Conservation (phyloP, 1,140 invertebrate species). For the Drosophila santomea region DNA sequence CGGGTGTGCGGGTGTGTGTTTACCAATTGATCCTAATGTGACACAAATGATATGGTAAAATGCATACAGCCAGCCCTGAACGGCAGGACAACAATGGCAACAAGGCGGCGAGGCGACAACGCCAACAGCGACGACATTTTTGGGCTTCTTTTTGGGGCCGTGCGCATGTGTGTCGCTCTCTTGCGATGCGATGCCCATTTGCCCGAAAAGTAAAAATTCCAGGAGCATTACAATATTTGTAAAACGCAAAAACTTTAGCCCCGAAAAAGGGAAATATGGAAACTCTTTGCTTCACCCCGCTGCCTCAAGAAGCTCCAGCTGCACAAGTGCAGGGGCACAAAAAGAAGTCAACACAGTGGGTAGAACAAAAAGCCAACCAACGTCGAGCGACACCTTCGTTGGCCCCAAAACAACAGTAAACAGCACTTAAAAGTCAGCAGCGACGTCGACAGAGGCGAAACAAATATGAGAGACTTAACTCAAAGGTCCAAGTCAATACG, state of each 20-base stretch:
- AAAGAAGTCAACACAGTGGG: constrained; percentile 23
- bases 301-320: constrained; percentile 47
- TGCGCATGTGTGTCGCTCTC: constrained; percentile 54
- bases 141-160: constrained; percentile 68
- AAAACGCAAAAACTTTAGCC: constrained; percentile 69
- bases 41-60: constrained; percentile 84
- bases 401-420: constrained; percentile 82
- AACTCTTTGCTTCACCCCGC: constrained; percentile 38
- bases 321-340: constrained; percentile 17
- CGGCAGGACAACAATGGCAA: constrained; percentile 59
- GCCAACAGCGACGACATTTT: constrained; percentile 68
- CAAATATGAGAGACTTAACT: constrained; percentile 83
- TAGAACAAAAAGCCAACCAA: constrained; percentile 56
- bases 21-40: constrained; percentile 85
- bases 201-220: constrained; percentile 16
- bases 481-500: constrained; percentile 83
- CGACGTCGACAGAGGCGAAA: constrained; percentile 55
- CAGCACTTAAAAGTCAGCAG: constrained; percentile 78
- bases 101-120: constrained; percentile 53
- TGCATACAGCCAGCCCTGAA: constrained; percentile 65
- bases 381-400: constrained; percentile 78
- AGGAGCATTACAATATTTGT: constrained; percentile 76
- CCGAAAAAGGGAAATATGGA: constrained; percentile 9
- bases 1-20: constrained; percentile 58
- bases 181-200: background rate